Evolutionary conservation across 35 echinoderm and acorn worm species (phyloP).

Genomic region (Strongylocentrotus purpuratus): DNA sequence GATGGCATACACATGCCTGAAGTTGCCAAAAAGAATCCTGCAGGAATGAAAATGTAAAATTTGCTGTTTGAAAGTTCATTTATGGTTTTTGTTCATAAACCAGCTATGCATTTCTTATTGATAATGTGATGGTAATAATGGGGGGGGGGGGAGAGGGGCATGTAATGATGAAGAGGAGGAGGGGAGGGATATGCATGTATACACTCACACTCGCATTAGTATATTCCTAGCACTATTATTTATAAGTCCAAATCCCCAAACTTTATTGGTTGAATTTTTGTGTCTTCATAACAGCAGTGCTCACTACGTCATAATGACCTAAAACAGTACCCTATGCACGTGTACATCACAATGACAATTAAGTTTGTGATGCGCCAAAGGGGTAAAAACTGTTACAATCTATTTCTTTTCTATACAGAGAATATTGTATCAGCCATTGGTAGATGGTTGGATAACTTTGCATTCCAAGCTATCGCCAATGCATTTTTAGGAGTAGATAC

Average conservation of each 20-base stretch:
- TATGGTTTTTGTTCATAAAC: not conserved
- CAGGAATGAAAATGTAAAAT: no score
- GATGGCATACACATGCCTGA: no score
- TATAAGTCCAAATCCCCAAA: not conserved
- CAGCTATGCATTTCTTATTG: no score
- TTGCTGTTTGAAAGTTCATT: not conserved
- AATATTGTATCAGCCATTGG: constrained; percentile 14
- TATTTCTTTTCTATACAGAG: constrained; percentile 38
- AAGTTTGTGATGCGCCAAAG: not conserved
- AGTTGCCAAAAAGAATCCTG: no score
- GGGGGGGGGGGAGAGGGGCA: no score
- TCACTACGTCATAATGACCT: not conserved
- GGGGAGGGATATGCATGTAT: no score
- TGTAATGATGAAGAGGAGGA: no score
- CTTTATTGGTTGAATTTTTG: not conserved
- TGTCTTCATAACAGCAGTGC: not conserved
- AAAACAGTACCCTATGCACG: not conserved
- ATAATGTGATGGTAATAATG: no score
- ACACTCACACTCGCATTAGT: no score
- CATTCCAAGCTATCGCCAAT: constrained; percentile 61
- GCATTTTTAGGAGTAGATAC: constrained; percentile 76
- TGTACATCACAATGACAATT: not conserved
- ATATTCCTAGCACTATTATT: no score
- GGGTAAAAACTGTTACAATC: not conserved
- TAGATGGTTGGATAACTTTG: constrained; percentile 36